Evolutionary conservation across 2,888 invertebrate species (phyloP), one percentile per base, ranked within the genome.

Genomic region (Steinernema scapterisci): DNA sequence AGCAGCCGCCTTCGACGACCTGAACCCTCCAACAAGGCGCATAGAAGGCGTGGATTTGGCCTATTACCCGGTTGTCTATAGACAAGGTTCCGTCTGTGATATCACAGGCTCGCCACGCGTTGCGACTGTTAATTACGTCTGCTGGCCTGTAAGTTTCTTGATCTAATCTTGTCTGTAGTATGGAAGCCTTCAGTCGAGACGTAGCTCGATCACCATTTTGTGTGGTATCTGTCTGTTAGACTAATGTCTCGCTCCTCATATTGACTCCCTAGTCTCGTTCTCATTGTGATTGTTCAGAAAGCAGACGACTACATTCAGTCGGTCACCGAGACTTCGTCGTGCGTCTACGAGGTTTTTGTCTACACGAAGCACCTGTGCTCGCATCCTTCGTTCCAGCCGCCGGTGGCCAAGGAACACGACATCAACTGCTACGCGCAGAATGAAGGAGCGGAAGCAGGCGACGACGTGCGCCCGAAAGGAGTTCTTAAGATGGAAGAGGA

Each of bases 321-420:
- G 0, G 46, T 83, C 16, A 73, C 72, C 13, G 83, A 83, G 72
- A 76, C 78, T n/a, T 71, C 94, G 0, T 95, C 94, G 0, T 97
- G 97, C 87, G 93, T 95, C 88, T 97, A 97, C 88, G 96, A 97
- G 89, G 92, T 92, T 1, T 92, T 97, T 16, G 93, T 97, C 16
- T 90, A 96, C 25, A 94, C 96, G 0, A 92, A 94, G 0, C 89
- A 92, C 11, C 90, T 99, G 0, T 99, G 99, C 87, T 90, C 91
- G 45, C 96, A 97, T 90, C 95, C 96, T 0, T 92, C 92, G 77
- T 99, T 83, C 73, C 77, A 77, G 63, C 72, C 77, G 16, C 48
- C 75, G 54, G 87, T 85, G 87, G 77, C 80, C 46, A 79, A 81
- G 48, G 79, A 83, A 71, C 76, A 82, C 63, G 77, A 84, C 38